Evolutionary conservation across 2,888 invertebrate genomes (phyloP), one percentile per base, ranked within the genome.

Genomic region (Linnaemya tessellans): DNA sequence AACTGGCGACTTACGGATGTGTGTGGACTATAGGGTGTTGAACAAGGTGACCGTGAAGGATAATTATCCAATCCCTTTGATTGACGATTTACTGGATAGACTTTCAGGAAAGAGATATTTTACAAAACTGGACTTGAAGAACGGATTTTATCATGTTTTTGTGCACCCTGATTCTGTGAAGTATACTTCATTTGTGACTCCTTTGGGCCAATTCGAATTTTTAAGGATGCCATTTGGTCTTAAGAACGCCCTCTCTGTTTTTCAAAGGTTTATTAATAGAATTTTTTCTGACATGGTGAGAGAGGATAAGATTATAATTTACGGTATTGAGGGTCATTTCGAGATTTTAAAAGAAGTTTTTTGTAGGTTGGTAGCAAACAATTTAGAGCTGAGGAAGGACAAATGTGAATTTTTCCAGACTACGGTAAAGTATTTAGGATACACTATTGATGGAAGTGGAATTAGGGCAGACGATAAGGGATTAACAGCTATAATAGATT

Each of bases 351-450:
- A 35, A 10, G 77, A 80, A 20, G 80, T 80, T 18, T 78, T 86
- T 22, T 8, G 8, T n/a, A 41, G 67, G 11, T 15, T 84, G 13
- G 62, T 70, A 13, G 22, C 51, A 2, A 79, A 79, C 25, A 70
- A 51, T 2, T 51, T 87, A 7, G 70, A 87, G 20, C 30, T 87
- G 11, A 79, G 80, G 15, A 15, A 54, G 35, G 73, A 82, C 46
- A 87, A 84, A 60, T 80, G 82, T 35, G 49, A 80, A 41, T 82
- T 84, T 60, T 20, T 51, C 5, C 51, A 80, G 35, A 64, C 73
- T 4, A 46, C 49, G 22, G 51, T 84, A 3, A 62, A 58, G 13
- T 80, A 83, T 54, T 74, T 41, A 41, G 38, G 38, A 41, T 41
- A 41, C 38, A 41, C 38, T 41, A 41, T 41, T 41, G 38, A 9